Evolutionary conservation across 1,140 invertebrate genomes (phyloP).

Genomic region (Drosophila kurseongensis): DNA sequence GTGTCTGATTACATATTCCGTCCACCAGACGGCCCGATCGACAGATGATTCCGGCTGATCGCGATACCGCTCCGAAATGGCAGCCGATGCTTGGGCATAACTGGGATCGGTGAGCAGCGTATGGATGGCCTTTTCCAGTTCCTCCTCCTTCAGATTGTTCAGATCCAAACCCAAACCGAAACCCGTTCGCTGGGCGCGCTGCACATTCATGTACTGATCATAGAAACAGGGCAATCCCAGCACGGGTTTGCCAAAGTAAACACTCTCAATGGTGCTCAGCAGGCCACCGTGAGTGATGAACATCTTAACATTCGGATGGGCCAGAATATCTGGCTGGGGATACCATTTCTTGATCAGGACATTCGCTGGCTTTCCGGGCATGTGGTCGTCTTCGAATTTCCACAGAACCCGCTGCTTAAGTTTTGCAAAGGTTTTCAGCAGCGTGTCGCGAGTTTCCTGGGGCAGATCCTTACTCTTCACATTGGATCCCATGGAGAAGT

Average conservation of each 20-base stretch:
- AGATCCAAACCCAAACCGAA: constrained; percentile 84
- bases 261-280: constrained; percentile 89
- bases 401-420: constrained; percentile 88
- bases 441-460: constrained; percentile 84
- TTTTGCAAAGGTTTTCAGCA: constrained; percentile 86
- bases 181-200: constrained; percentile 84
- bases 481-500: constrained; percentile 88
- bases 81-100: constrained; percentile 84
- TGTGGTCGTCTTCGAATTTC: constrained; percentile 88
- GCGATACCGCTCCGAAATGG: constrained; percentile 85
- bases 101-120: constrained; percentile 75
- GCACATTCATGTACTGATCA: constrained; percentile 87
- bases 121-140: constrained; percentile 66
- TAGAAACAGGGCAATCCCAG: constrained; percentile 89
- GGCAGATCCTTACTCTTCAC: constrained; percentile 86
- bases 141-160: constrained; percentile 73
- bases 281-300: constrained; percentile 91
- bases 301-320: constrained; percentile 88
- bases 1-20: constrained; percentile 88
- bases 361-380: constrained; percentile 87
- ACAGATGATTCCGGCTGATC: constrained; percentile 87
- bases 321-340: constrained; percentile 89
- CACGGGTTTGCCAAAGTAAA: constrained; percentile 90
- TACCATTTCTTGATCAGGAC: constrained; percentile 88
- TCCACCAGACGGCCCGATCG: constrained; percentile 89